Evolutionary conservation across 2,888 invertebrate species (phyloP), one percentile per base, ranked within the genome.

Genomic region (Melanargia galathea): DNA sequence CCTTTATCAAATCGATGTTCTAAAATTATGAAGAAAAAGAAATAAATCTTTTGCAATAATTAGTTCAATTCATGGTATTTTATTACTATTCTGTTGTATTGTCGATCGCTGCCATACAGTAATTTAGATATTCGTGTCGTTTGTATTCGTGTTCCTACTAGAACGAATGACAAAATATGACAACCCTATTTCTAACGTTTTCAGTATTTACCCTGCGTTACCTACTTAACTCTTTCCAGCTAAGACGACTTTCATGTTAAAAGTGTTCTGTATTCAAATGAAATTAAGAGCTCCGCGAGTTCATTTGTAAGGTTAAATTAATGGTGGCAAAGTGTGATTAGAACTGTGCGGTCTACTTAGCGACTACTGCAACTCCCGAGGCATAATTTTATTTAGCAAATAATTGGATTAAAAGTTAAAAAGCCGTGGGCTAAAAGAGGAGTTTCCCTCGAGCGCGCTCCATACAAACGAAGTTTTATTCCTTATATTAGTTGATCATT

Each of bases 181-280:
- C 52, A 52, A 20, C 52, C 52, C 52, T 52, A 20, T 20, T 20
- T 20, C 49, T 60, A 55, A 40, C 52, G 64, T 60, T 64, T 64
- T 61, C 49, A 60, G 55, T 55, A 48, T 62, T 67, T 60, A 64
- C 62, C 62, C 59, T 48, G 46, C 54, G 54, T 61, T 63, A 64
- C 57, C 45, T 60, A 51, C 57, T 49, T 60, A 51, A 65, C 57
- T 59, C 59, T 64, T 65, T 65, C 62, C 59, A 62, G 40, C 43
- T 65, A 49, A 64, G 62, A 59, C 40, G 62, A 58, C 58, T 58
- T 65, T 63, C 45, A 52, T 49, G 49, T 49, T 48, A 56, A 55
- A 60, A 56, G 51, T 55, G 54, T 60, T 64, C 40, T 38, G 22
- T 20, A 58, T 54, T 61, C 40, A 61, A 54, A 54, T 57, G 52